Conservation (phyloP, 1,140 invertebrate genomes). For the Drosophila auraria region DNA sequence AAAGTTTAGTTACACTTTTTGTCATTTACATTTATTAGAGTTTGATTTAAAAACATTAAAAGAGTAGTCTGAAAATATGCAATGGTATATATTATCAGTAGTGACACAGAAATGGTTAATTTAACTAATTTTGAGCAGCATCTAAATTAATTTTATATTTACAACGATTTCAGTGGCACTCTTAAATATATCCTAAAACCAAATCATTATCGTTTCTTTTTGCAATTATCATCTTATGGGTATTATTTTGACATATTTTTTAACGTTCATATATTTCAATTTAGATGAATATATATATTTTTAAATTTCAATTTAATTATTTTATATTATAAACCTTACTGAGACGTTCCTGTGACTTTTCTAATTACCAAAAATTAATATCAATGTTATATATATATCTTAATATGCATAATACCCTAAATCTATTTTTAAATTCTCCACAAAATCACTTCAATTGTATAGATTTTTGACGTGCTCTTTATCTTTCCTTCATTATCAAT, state of each 20-base stretch:
- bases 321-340: no score
- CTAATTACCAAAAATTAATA: not conserved
- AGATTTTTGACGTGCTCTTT: not conserved
- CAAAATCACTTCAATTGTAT: not conserved
- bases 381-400: accelerated
- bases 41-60: not conserved
- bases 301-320: no score
- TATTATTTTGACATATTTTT: no score
- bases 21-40: no score
- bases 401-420: no score
- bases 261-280: no score
- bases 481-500: constrained; percentile 40
- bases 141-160: not conserved
- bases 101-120: accelerated
- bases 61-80: not conserved
- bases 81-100: not conserved
- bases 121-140: not conserved
- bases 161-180: not conserved
- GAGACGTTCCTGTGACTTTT: not conserved
- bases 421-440: not conserved
- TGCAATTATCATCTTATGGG: no score
- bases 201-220: no score
- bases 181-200: no score
- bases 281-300: no score
- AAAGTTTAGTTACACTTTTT: no score